Conservation (phyloP, 2,797 vertebrate species). For the Malurus leucopterus region DNA sequence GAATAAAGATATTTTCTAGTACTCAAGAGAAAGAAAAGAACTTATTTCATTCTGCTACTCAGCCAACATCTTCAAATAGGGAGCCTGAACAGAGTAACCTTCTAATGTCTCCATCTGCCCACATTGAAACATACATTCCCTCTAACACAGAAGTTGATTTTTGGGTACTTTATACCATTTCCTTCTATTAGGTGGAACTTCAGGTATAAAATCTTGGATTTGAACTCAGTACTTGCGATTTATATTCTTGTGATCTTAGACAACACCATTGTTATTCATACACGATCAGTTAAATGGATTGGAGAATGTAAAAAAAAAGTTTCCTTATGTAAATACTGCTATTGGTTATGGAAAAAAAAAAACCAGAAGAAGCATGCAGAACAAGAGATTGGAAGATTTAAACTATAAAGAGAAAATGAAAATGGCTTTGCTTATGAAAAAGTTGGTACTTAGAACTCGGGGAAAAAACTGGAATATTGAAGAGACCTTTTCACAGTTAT, state of each 20-base stretch:
- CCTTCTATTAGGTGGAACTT: background rate
- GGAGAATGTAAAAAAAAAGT: background rate
- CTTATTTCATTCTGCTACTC: background rate
- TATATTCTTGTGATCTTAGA: background rate
- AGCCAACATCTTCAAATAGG: background rate
- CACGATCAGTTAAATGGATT: background rate
- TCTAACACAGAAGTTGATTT: background rate
- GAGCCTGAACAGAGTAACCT: background rate
- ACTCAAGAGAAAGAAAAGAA: background rate
- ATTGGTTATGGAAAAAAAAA: background rate
- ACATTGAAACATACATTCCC: background rate
- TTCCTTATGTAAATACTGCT: background rate
- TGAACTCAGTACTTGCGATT: background rate
- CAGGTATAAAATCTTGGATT: background rate
- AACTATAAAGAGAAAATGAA: background rate
- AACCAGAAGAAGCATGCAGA: background rate
- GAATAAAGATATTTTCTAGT: background rate
- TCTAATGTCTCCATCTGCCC: background rate
- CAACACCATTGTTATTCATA: background rate
- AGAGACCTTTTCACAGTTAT: background rate
- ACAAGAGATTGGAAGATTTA: background rate
- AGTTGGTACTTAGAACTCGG: background rate
- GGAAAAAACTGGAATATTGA: background rate
- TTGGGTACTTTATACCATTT: background rate
- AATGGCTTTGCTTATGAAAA: background rate